These are phyloP conservation scores for Craseonycteris thonglongyai DNA, from an alignment of 2,113 vertebrate genomes.

Conservation along the genomic window DNA sequence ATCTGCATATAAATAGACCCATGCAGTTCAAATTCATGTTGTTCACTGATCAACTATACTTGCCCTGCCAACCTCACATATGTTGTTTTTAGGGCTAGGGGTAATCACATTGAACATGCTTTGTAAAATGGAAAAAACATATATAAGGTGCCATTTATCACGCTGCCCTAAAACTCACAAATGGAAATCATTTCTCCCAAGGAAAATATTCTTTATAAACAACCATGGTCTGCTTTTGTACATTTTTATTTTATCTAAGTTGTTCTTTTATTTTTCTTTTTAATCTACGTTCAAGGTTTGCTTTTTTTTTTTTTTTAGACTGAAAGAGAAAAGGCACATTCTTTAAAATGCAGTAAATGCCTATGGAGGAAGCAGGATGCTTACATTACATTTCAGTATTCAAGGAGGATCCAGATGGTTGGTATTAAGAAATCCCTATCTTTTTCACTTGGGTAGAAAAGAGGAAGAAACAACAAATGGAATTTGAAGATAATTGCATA, in stretches of 20 bases:
- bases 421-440: not conserved
- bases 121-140: not conserved
- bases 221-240: not conserved
- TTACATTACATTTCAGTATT: not conserved
- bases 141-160: not conserved
- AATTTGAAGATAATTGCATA: not conserved
- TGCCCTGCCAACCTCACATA: not conserved
- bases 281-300: not conserved
- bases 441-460: not conserved
- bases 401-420: not conserved
- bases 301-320: not conserved
- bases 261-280: not conserved
- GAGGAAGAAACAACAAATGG: not conserved
- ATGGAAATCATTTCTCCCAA: not conserved
- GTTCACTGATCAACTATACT: not conserved
- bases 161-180: not conserved
- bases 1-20: not conserved
- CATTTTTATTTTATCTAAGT: not conserved
- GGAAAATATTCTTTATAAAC: slow-evolving; percentile 3
- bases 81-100: not conserved
- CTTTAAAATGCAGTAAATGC: not conserved
- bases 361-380: not conserved
- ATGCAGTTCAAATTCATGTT: not conserved
- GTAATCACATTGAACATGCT: not conserved
- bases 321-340: not conserved